Conservation (phyloP, 2,888 invertebrate species). For the Microchrysa polita region DNA sequence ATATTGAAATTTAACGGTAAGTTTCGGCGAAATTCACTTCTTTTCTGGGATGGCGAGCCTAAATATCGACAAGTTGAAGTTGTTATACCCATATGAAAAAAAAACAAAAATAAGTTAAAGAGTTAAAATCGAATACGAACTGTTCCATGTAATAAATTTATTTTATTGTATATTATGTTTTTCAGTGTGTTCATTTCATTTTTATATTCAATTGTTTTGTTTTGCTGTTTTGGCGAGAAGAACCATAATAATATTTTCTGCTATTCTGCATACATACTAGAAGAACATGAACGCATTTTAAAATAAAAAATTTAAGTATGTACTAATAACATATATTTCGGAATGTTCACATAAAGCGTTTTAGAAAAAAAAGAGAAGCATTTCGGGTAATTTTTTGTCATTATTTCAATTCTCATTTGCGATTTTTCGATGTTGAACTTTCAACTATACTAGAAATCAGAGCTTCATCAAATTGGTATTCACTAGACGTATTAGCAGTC, state of each 20-base stretch:
- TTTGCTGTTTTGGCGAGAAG: slow-evolving; percentile 27
- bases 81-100: no score
- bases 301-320: not conserved
- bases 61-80: no score
- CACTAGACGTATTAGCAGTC: no score
- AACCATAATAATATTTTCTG: slow-evolving; percentile 24
- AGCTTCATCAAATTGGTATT: no score
- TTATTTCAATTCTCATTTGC: not conserved
- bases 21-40: no score
- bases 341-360: slow-evolving; percentile 24
- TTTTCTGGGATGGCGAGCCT: no score
- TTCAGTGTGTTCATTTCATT: slow-evolving; percentile 2
- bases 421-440: not conserved
- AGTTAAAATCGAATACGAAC: slow-evolving; percentile 25
- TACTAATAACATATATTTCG: no score
- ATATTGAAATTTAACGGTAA: no score
- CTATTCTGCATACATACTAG: not conserved
- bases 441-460: no score
- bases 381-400: not conserved
- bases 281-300: not conserved
- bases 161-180: slow-evolving; percentile 8
- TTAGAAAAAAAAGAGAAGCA: not conserved
- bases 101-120: no score
- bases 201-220: not conserved
- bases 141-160: slow-evolving; percentile 38